Conservation (phyloP, 1,140 invertebrate genomes). For the Conus ventricosus region DNA sequence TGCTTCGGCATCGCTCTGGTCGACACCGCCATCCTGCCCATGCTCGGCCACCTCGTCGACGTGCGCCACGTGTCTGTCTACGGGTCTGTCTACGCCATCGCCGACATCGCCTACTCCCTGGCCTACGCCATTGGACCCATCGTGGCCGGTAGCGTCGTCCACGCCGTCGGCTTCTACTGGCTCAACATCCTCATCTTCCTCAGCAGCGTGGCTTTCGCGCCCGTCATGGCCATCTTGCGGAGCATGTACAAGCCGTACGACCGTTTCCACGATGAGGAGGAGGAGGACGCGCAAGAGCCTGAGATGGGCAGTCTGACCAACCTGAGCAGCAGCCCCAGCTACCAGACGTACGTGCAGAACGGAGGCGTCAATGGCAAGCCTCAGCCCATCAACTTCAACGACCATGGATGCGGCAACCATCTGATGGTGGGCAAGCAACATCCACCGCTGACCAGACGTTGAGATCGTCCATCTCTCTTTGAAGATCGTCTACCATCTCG, state of each 20-base stretch:
- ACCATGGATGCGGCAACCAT: slow-evolving; percentile 47
- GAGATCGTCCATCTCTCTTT: too few species aligned
- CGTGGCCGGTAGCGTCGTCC: slow-evolving; percentile 96
- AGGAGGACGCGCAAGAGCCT: slow-evolving; percentile 40
- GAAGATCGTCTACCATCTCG: too few species aligned
- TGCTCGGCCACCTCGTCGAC: slow-evolving; percentile 97
- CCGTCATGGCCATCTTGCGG: slow-evolving; percentile 89
- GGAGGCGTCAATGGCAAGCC: slow-evolving; percentile 63
- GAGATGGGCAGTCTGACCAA: neutral
- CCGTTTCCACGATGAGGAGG: slow-evolving; percentile 84
- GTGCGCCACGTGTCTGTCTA: slow-evolving; percentile 98
- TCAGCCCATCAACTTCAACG: neutral
- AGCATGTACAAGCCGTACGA: slow-evolving; percentile 96
- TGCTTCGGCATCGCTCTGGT: slow-evolving; percentile 99
- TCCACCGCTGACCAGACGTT: neutral
- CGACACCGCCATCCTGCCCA: slow-evolving; percentile 97
- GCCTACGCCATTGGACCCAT: slow-evolving; percentile 99
- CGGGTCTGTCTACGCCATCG: slow-evolving; percentile 99
- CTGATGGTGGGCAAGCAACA: slow-evolving; percentile 44
- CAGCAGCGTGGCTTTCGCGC: slow-evolving; percentile 94
- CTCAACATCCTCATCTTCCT: slow-evolving; percentile 97
- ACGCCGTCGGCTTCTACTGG: slow-evolving; percentile 95
- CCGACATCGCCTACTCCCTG: slow-evolving; percentile 98
- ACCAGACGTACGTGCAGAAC: slow-evolving; percentile 88
- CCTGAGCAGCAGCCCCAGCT: slow-evolving; percentile 79